Base-by-base conservation (phyloP, 2,888 invertebrate genomes). In the Ryuthela nishihirai region DNA sequence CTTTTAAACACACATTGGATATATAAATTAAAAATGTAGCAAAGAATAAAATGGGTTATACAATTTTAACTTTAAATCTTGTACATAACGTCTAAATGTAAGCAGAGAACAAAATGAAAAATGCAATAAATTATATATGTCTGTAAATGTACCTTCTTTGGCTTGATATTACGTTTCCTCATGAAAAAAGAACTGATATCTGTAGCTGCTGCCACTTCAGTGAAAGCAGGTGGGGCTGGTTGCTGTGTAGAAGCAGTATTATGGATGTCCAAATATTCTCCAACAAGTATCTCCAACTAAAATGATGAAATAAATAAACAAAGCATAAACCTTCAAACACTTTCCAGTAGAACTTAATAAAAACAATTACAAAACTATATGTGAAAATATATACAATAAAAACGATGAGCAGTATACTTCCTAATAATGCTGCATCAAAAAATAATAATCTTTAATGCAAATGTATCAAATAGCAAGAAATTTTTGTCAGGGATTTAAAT, bases 211-310 rank as follows among this genome's bases (percentile, higher is more conserved):
- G 55, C 42, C 7, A 54, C 46, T 49, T 73, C 73, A 62, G 71
- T 72, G 68, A 73, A 76, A 43, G 70, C 70, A 74, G 80, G 68
- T 75, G 80, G 64, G 75, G 79, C 67, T 58, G 75, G 75, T 49
- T 75, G 75, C 12, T 76, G 72, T n/a, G 84, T 83, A 29, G 83
- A 79, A 23, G 81, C 79, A 65, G 85, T 82, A 73, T 87, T 89
- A 74, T 87, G 85, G 49, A 92, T 85, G 72, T 92, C 89, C 67
- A 93, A 76, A 74, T 93, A 92, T 71, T 91, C 91, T 17, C 86
- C 86, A 26, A 93, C 76, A 9, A 93, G 78, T 5, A 88, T 78
- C 76, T 92, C 89, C 40, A 92, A 73, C 88, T 91, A 72, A n/a
- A 76, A 73, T 54, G 50, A 48, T 62, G 55, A 54, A 41, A 53